Percentiles rank a stretch among this genome's conserved stretches.
phyloP scores from a whole-genome alignment of 2,797 vertebrate species.

The Paramormyrops hopkinsi region DNA sequence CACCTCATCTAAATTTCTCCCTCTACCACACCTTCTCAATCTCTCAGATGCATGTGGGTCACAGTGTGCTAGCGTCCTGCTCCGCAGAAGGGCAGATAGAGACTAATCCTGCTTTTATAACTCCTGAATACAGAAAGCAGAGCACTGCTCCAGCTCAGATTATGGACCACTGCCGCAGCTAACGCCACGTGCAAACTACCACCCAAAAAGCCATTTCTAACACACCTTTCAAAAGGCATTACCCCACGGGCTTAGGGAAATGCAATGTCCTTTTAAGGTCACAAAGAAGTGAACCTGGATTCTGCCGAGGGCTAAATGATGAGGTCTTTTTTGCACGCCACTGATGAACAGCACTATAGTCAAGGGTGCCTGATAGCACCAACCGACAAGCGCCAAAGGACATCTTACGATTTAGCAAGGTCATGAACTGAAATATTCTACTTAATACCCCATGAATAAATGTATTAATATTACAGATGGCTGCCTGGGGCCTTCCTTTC shows the following conservation, averaged over 20 bases:
- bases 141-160: background rate
- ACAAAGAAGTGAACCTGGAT: background rate
- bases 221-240: background rate
- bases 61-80: constrained; percentile 1
- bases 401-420: constrained; percentile 8
- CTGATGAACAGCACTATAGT: background rate
- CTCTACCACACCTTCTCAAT: background rate
- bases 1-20: background rate
- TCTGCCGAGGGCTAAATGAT: background rate
- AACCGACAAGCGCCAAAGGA: background rate
- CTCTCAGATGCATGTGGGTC: constrained; percentile 19
- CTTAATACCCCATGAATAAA: constrained; percentile 4
- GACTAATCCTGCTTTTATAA: constrained; percentile 29
- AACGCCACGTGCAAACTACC: background rate
- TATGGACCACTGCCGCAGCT: background rate
- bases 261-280: background rate
- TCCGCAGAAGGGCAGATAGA: background rate
- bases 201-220: background rate
- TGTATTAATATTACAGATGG: background rate
- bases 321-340: background rate
- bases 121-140: constrained; percentile 15
- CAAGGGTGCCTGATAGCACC: background rate
- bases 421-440: background rate
- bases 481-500: background rate
- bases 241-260: background rate